Base-by-base conservation (phyloP, 2,797 vertebrate genomes). In the Lagodon rhomboides region DNA sequence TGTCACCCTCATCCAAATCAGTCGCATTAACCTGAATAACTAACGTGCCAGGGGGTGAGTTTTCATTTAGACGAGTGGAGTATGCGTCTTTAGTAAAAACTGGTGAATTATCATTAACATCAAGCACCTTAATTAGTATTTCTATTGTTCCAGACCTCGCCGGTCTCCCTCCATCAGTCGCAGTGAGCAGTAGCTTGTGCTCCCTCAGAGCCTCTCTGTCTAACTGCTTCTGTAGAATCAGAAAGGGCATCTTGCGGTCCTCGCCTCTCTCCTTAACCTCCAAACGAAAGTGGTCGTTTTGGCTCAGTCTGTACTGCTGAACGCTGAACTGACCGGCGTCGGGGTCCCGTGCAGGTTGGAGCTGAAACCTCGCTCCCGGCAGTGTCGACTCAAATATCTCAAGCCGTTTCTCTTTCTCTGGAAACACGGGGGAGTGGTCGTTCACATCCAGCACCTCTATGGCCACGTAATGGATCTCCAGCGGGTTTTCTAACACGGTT, bases 381-480 rank as follows among this genome's bases (percentile, higher is more conserved):
- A 11, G 77, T 0, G 77, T 72, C 0, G 86, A 84, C 51, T 94
- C 92, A 23, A 83, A 89, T 23, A 94, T 89, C 18, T 92, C 86
- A 2, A 94, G 51, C 15, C 65, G 60, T 60, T 85, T 90, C 12
- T 82, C 68, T 46, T 71, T 72, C 34, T 87, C 88, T 11, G 68
- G 74, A 47, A 94, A 93, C 0, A 23, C 13, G 1, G 91, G 91
- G 1, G 91, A 76, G 59, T 94, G 90, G 71, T 93, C 91, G 66
- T 94, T 93, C n/a, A 94, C 23, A 66, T 94, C 93, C 25, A 90
- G 3, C 23, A 94, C 83, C 46, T 90, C 89, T 16, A 94, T 49
- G 1, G 73, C 0, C 16, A 91, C 82, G 12, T 91, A 91, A 75
- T 93, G 90, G 17, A 93, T 83, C 60, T 93, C 90, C 13, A 92